Conservation (phyloP, 2,888 invertebrate species). For the Maniola hyperantus region DNA sequence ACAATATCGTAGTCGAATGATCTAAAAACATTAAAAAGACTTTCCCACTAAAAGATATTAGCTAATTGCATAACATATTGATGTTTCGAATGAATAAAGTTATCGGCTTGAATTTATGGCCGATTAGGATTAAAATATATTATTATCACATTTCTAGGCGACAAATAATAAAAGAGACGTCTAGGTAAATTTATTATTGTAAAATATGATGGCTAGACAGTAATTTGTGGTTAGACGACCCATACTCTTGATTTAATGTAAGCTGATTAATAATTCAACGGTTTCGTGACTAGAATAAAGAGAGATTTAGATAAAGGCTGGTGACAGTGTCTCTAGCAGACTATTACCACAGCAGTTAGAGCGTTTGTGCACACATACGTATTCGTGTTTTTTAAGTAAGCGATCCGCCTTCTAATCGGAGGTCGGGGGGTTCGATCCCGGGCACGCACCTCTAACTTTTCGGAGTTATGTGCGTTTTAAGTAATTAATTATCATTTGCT, state of each 20-base stretch:
- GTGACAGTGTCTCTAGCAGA: too few relatives aligned
- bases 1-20: conserved; percentile 2
- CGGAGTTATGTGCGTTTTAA: too few relatives aligned
- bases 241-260: neutral
- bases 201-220: conserved; percentile 11
- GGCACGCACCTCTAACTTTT: too few relatives aligned
- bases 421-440: too few relatives aligned
- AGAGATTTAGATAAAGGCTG: neutral
- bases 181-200: conserved; percentile 4
- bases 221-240: conserved; percentile 1
- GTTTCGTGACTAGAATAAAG: neutral
- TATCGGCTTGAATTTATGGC: conserved; percentile 3
- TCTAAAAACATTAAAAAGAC: neutral
- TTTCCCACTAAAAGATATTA: neutral
- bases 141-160: conserved; percentile 1
- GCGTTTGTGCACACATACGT: too few relatives aligned
- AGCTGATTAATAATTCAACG: neutral
- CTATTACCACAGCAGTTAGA: too few relatives aligned
- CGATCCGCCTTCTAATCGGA: too few relatives aligned
- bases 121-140: conserved; percentile 15
- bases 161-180: conserved; percentile 13
- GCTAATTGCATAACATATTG: conserved; percentile 1
- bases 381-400: too few relatives aligned
- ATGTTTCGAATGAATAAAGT: conserved; percentile 12
- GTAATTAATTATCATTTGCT: too few relatives aligned